Conservation (phyloP, 2,797 vertebrate genomes). For the Crenuchus spilurus region DNA sequence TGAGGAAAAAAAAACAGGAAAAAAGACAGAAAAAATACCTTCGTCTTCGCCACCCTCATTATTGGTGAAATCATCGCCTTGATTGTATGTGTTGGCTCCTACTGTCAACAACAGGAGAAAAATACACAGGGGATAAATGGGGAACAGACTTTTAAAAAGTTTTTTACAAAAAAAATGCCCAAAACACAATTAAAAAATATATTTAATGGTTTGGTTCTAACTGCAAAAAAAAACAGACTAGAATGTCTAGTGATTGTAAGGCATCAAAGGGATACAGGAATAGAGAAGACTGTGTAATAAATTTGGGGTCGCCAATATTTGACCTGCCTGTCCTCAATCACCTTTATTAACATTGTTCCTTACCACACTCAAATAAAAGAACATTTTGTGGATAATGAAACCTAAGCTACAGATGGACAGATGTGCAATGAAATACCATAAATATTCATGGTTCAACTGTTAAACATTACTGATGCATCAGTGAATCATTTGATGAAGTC, state of each 20-base stretch:
- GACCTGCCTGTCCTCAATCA: background rate
- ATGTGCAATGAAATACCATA: background rate
- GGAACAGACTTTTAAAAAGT: conserved; percentile 78
- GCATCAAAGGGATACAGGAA: background rate
- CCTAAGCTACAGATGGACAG: background rate
- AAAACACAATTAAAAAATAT: conserved; percentile 18
- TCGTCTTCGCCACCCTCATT: conserved; percentile 88
- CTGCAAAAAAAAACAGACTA: conserved; percentile 6
- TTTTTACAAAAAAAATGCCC: conserved; percentile 53
- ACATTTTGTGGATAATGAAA: background rate
- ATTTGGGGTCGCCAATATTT: background rate
- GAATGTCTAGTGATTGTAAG: conserved; percentile 7
- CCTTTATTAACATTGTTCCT: background rate
- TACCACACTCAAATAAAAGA: background rate
- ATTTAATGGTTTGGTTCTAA: background rate
- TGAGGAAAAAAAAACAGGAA: conserved; percentile 42
- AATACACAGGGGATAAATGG: conserved; percentile 81
- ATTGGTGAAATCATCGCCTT: conserved; percentile 87
- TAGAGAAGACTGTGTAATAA: background rate
- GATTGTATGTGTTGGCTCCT: conserved; percentile 90
- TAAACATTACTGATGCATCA: conserved; percentile 1
- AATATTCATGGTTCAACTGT: background rate
- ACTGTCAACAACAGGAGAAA: conserved; percentile 80
- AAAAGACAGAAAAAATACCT: conserved; percentile 88
- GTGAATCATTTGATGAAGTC: background rate